Evolutionary conservation across 53 echinoderm and acorn worm species (phyloP).

Genomic region (Temnopleurus reevesii): DNA sequence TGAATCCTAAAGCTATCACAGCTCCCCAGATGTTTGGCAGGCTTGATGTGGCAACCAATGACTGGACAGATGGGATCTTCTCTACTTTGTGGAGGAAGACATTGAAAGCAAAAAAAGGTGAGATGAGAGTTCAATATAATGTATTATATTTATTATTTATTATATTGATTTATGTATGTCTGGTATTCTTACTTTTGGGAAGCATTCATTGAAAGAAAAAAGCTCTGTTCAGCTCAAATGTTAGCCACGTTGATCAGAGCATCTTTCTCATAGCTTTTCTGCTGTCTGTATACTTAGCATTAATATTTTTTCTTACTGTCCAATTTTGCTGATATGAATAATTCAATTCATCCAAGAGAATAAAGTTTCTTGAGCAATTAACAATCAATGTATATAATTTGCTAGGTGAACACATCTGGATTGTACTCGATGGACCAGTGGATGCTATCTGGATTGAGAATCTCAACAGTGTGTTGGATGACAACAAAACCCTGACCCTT

Average conservation of each 20-base stretch:
- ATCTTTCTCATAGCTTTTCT: too few species aligned
- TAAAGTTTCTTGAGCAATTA: background rate
- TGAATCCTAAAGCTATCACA: conserved; percentile 99
- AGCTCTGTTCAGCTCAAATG: too few species aligned
- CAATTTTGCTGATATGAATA: background rate
- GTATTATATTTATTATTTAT: too few species aligned
- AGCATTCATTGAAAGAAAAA: too few species aligned
- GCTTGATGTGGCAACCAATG: conserved; percentile 95
- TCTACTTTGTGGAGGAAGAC: conserved; percentile 99
- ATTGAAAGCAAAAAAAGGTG: conserved; percentile 93
- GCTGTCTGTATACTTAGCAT: too few species aligned
- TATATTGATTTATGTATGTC: too few species aligned
- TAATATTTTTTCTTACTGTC: background rate
- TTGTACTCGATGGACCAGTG: conserved; percentile 97
- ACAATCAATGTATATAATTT: background rate
- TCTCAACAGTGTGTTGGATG: conserved; percentile 95
- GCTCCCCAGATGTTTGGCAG: conserved; percentile 99
- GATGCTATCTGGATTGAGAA: conserved; percentile 99
- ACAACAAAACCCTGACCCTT: conserved; percentile 94
- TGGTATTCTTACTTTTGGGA: too few species aligned
- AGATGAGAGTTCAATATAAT: too few species aligned
- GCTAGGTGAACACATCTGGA: conserved; percentile 97
- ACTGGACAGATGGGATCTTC: conserved; percentile 99
- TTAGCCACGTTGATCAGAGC: too few species aligned
- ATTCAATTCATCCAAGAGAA: background rate